Conservation (phyloP, 1,140 invertebrate genomes). For the Drosophila tani region DNA sequence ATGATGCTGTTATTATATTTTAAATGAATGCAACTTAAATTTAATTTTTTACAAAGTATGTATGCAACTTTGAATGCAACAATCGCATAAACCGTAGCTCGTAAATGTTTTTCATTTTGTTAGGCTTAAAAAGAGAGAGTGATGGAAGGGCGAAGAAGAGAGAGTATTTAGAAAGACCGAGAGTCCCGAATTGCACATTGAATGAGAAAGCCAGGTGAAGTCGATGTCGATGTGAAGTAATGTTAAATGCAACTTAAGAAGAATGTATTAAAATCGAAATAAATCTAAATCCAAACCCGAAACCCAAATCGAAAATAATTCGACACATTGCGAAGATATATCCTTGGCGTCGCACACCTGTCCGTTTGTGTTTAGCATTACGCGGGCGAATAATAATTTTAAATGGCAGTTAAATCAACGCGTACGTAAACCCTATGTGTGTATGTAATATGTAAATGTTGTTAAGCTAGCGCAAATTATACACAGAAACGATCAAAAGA, state of each 20-base stretch:
- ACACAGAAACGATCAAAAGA: conserved; percentile 58
- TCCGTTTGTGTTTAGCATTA: conserved; percentile 62
- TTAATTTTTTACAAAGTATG: conserved; percentile 62
- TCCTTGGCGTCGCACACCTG: conserved; percentile 32
- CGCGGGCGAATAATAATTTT: conserved; percentile 53
- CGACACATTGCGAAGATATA: conserved; percentile 38
- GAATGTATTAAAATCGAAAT: conserved; percentile 68
- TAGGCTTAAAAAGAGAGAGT: conserved; percentile 51
- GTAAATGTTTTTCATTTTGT: conserved; percentile 72
- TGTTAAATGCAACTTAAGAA: conserved; percentile 40
- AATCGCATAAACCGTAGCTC: conserved; percentile 59
- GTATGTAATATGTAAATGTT: conserved; percentile 82
- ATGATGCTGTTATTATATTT: conserved; percentile 84
- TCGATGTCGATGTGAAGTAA: conserved; percentile 30
- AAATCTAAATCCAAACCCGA: conserved; percentile 34
- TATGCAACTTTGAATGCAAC: conserved; percentile 50
- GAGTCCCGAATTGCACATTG: conserved; percentile 50
- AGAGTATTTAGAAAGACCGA: conserved; percentile 31
- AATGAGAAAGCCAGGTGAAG: conserved; percentile 46
- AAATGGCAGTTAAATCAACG: conserved; percentile 53
- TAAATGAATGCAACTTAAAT: conserved; percentile 70
- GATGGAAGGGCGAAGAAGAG: conserved; percentile 6
- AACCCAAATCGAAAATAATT: conserved; percentile 41
- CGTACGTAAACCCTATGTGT: conserved; percentile 72
- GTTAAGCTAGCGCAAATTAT: conserved; percentile 80